Percentiles rank a stretch among this genome's conserved stretches.
phyloP scores from a whole-genome alignment of 2,113 vertebrate genomes.

The Campylorhamphus procurvoides region DNA sequence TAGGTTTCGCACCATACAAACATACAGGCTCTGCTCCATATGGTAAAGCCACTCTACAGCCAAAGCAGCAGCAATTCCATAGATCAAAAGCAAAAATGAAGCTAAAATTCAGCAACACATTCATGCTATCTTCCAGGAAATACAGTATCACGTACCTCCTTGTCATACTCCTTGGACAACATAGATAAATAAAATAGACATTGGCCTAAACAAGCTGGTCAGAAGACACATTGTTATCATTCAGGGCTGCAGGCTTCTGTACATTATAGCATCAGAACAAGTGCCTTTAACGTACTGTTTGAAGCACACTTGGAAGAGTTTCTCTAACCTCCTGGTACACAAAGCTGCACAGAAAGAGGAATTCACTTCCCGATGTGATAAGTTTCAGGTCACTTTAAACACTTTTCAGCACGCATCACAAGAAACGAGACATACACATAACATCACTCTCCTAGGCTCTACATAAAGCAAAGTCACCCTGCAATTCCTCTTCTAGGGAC shows the following conservation, averaged over 20 bases:
- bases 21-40: not conserved
- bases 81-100: slow-evolving; percentile 4
- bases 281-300: not conserved
- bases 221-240: slow-evolving; percentile 22
- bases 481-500: not conserved
- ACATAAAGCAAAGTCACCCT: not conserved
- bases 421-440: accelerated
- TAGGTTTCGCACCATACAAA: not conserved
- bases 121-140: slow-evolving; percentile 41
- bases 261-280: not conserved
- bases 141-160: slow-evolving; percentile 48
- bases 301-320: not conserved
- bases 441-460: not conserved
- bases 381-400: not conserved
- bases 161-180: slow-evolving; percentile 56
- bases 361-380: not conserved
- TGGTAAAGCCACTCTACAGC: not conserved
- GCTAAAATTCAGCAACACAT: not conserved
- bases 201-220: slow-evolving; percentile 49
- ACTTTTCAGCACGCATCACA: not conserved
- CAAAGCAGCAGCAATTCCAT: not conserved
- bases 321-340: not conserved
- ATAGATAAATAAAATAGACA: slow-evolving; percentile 60
- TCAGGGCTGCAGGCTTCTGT: not conserved
- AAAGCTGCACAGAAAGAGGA: not conserved